Base-by-base conservation (phyloP, 1,140 invertebrate species). In the Cylas formicarius region DNA sequence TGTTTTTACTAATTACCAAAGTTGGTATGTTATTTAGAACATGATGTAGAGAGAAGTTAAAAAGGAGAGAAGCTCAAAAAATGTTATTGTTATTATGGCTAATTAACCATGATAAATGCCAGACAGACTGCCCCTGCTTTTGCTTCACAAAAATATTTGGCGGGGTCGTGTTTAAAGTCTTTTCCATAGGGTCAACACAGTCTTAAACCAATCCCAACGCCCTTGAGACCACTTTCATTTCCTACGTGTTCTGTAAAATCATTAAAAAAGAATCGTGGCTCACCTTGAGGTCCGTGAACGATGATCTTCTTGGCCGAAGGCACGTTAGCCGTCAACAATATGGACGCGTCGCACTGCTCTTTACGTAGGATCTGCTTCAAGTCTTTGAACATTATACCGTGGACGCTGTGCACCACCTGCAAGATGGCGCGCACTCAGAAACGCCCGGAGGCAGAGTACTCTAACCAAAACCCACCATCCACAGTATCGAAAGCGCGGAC, bases 371-470 rank as follows among this genome's bases (percentile, higher is more conserved):
- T 97, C 72, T 99, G 95, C 61, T 99, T 99, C 9, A 99, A 71
- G 70, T 99, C 97, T 71, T 99, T 99, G 57, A 99, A 97, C 82
- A 97, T 96, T 43, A 99, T 94, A 24, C 95, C 96, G 64, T 98
- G 93, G 0, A 99, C 94, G 63, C 90, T 92, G 50, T 90, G 86
- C 1, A 97, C 91, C 27, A 97, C 84, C 86, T 90, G 52, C 48
- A 66, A 66, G 48, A 40, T 49, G 44, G 41, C 44, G 28, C 24
- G 7, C 2, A 31, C 44, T 42, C 42, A 22, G 20, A 28, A 19
- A 35, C 9, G 29, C 13, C 21, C 19, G 22, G 16, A 31, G 2
- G 19, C 3, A 14, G 10, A 34, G 13, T 40, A 51, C 48, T 56
- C 20, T 11, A 43, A 26, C 29, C 3, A 6, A 36, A n/a, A 9